These are phyloP conservation scores for Pollimyrus isidori DNA, from an alignment of 2,113 vertebrate genomes.

Conservation along the genomic window DNA sequence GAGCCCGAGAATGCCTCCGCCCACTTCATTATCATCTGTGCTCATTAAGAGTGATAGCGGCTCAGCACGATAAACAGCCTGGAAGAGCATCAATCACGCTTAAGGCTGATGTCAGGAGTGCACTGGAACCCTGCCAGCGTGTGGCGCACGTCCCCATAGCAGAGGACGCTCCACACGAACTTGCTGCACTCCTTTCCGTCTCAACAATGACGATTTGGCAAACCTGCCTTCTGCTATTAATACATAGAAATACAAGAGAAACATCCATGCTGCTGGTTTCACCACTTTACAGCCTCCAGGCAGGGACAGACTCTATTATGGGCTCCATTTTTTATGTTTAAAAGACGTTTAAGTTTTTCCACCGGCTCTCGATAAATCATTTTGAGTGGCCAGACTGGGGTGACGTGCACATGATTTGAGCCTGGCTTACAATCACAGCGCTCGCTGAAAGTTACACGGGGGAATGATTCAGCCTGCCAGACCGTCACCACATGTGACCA, in stretches of 20 bases:
- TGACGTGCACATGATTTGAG: conserved; percentile 7
- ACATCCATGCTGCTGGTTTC: neutral
- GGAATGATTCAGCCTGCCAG: neutral
- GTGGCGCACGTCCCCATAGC: neutral
- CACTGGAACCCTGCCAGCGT: neutral
- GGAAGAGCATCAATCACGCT: conserved; percentile 23
- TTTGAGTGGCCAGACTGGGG: neutral
- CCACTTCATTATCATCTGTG: neutral
- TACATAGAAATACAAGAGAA: neutral
- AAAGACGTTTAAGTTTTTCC: neutral
- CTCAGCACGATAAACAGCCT: neutral
- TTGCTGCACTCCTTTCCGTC: neutral
- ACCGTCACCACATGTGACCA: neutral
- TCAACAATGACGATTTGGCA: neutral
- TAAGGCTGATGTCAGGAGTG: conserved; percentile 10
- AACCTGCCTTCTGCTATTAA: neutral
- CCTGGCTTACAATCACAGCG: neutral
- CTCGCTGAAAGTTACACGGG: neutral
- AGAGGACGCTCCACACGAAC: neutral
- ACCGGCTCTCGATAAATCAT: conserved; percentile 7
- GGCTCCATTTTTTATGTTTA: neutral
- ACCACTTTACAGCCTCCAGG: neutral
- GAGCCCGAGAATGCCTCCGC: neutral
- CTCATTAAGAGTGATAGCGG: conserved; percentile 17
- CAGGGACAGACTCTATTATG: neutral